Conservation (phyloP, 2,888 invertebrate species). For the Ophioninae sp. region DNA sequence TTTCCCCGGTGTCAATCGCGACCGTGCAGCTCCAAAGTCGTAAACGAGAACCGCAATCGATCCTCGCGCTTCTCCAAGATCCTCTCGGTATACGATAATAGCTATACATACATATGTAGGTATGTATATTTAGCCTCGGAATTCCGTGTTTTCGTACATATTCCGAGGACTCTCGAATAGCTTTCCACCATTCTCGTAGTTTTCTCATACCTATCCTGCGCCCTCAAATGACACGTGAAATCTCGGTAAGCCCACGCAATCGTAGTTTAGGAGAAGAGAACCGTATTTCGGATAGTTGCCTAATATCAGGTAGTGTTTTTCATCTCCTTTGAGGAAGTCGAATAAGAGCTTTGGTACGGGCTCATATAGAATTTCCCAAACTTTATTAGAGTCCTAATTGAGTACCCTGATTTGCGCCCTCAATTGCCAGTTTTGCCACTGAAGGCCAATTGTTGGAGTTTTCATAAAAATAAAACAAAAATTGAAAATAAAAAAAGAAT, state of each 20-base stretch:
- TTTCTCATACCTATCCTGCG: neutral
- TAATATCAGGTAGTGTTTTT: no score
- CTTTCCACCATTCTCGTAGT: constrained; percentile 23
- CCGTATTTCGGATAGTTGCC: no score
- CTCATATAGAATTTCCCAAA: no score
- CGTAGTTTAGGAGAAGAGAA: neutral
- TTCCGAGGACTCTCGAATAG: constrained; percentile 30
- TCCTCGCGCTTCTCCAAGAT: constrained; percentile 22
- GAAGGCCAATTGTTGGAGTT: neutral
- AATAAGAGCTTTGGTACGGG: no score
- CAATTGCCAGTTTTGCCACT: no score
- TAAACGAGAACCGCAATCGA: constrained; percentile 20
- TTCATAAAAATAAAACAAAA: neutral
- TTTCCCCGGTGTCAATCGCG: constrained; percentile 36
- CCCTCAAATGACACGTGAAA: constrained; percentile 6
- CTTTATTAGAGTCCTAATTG: no score
- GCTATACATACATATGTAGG: neutral
- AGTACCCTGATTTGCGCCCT: no score
- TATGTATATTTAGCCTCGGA: constrained; percentile 20
- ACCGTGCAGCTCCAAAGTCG: constrained; percentile 26
- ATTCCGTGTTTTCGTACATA: constrained; percentile 35
- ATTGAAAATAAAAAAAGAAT: no score
- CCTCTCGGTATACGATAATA: constrained; percentile 10
- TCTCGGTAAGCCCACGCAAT: neutral
- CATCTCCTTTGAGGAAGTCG: no score